Evolutionary conservation across 2,888 invertebrate genomes (phyloP).

Genomic region (Harpalus rufipes): DNA sequence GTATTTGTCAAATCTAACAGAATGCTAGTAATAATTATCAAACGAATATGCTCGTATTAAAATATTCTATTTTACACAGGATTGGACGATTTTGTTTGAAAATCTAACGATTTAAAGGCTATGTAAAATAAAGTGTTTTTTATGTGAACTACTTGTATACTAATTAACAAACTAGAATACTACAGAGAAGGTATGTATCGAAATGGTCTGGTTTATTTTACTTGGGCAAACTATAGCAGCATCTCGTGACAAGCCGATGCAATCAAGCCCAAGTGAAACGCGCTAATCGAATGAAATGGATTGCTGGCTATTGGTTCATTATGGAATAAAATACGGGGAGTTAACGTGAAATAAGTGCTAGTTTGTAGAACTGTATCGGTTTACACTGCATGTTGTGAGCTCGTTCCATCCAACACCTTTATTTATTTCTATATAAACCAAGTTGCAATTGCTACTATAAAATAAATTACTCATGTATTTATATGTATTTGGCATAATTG

Average conservation of each 20-base stretch:
- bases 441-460: not conserved
- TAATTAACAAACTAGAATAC: no score
- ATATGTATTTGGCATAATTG: not conserved
- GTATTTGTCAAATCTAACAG: no score
- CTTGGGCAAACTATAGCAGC: not conserved
- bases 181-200: not conserved
- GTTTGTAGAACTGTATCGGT: conserved; percentile 40
- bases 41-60: no score
- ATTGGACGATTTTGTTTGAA: no score
- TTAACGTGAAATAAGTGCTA: conserved; percentile 10
- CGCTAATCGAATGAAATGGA: conserved; percentile 34
- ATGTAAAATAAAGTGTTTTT: no score
- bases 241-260: conserved; percentile 12
- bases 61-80: no score
- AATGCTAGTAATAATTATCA: no score
- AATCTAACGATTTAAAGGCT: no score
- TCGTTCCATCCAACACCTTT: not conserved
- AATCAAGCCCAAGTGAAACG: conserved; percentile 29
- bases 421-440: conserved; percentile 1
- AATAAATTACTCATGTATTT: not conserved
- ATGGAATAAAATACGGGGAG: conserved; percentile 42
- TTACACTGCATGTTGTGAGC: not conserved
- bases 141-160: no score
- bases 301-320: conserved; percentile 28
- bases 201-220: not conserved